phyloP scores from a whole-genome alignment of 2,113 vertebrate species.

The Hystrix cristata region DNA sequence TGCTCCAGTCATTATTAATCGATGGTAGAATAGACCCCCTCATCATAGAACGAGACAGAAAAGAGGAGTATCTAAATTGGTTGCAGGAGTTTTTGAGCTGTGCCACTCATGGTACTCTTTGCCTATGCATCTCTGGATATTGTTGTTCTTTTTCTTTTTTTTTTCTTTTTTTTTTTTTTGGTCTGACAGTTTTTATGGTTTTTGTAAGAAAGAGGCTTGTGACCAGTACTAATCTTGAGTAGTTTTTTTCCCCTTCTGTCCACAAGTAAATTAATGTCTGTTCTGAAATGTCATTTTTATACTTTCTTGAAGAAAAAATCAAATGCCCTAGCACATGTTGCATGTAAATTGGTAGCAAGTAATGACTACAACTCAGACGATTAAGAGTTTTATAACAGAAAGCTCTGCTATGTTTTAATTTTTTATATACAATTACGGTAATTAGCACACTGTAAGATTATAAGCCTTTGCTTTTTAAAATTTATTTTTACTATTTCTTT shows the following conservation, averaged over 20 bases:
- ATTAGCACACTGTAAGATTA: constrained; percentile 86
- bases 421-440: constrained; percentile 88
- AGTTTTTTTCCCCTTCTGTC: constrained; percentile 81
- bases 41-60: constrained; percentile 60
- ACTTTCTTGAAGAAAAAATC: constrained; percentile 75
- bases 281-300: constrained; percentile 83
- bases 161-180: constrained; percentile 34
- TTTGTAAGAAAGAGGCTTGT: constrained; percentile 83
- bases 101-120: constrained; percentile 77
- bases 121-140: constrained; percentile 79
- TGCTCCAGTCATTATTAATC: constrained; percentile 78
- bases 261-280: constrained; percentile 83
- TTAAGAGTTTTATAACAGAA: constrained; percentile 87
- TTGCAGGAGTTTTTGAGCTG: constrained; percentile 71
- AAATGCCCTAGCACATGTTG: constrained; percentile 87
- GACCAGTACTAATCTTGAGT: constrained; percentile 86
- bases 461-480: constrained; percentile 86
- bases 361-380: constrained; percentile 85
- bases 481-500: constrained; percentile 87
- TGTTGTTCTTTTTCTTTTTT: not conserved
- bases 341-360: constrained; percentile 88
- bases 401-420: constrained; percentile 87
- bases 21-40: constrained; percentile 73
- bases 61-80: constrained; percentile 47
- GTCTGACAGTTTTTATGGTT: constrained; percentile 64